A percentile compares a stretch with the other conserved stretches of the same genome.
Conservation (phyloP, 2,113 vertebrate genomes). For the Aviceda subcristata region DNA sequence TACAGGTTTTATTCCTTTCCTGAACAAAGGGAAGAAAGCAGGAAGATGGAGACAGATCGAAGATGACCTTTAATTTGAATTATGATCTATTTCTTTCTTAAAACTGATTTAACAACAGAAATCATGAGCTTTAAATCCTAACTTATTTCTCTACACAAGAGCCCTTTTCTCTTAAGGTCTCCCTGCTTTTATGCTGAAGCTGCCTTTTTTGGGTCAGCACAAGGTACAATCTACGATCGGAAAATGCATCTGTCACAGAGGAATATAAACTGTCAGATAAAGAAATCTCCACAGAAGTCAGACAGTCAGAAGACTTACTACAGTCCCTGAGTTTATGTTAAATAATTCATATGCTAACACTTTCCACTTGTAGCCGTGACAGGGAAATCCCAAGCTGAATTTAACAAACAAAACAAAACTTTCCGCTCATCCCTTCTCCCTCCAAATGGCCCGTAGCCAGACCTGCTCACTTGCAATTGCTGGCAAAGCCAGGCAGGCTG, state of each 20-base stretch:
- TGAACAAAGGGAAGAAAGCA: neutral
- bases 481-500: accelerated
- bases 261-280: constrained; percentile 49
- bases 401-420: neutral
- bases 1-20: neutral
- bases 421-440: neutral
- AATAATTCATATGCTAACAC: constrained; percentile 41
- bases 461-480: accelerated
- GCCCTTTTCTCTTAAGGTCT: constrained; percentile 50
- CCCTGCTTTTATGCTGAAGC: constrained; percentile 30
- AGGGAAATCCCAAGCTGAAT: neutral
- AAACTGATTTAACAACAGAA: constrained; percentile 19
- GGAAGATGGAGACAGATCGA: neutral
- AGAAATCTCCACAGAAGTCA: constrained; percentile 48
- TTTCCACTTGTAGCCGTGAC: neutral
- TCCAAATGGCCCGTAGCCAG: neutral
- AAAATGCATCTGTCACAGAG: constrained; percentile 61
- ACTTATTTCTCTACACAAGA: neutral
- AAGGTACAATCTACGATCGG: constrained; percentile 28
- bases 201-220: constrained; percentile 36
- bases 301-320: constrained; percentile 53
- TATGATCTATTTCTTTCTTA: neutral
- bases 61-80: constrained; percentile 33
- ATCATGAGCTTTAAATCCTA: neutral
- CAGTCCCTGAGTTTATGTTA: constrained; percentile 32